Conservation (phyloP, 1,140 invertebrate genomes). For the Pissodes strobi region DNA sequence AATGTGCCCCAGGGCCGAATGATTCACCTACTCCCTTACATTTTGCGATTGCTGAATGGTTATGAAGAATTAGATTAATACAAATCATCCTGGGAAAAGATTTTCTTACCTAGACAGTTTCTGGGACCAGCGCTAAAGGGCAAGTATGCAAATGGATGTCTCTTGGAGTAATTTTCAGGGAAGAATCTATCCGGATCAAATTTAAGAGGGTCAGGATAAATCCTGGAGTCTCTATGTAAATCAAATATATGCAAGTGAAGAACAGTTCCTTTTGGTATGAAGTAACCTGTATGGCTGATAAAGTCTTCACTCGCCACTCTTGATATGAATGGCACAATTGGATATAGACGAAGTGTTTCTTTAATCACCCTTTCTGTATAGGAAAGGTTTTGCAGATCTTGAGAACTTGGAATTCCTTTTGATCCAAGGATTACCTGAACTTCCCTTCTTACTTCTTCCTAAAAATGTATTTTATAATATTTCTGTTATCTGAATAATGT, state of each 20-base stretch:
- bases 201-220: slow-evolving; percentile 66
- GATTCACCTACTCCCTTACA: too few relatives aligned
- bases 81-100: too few relatives aligned
- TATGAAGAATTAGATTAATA: too few relatives aligned
- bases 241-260: slow-evolving; percentile 42
- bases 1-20: too few relatives aligned
- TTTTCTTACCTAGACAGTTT: slow-evolving; percentile 64
- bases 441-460: slow-evolving; percentile 69
- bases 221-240: slow-evolving; percentile 37
- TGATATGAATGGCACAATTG: slow-evolving; percentile 70
- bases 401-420: slow-evolving; percentile 59
- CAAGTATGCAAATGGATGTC: slow-evolving; percentile 62
- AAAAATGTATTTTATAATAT: too few relatives aligned
- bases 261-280: slow-evolving; percentile 35
- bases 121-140: slow-evolving; percentile 71
- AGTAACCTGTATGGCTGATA: slow-evolving; percentile 48
- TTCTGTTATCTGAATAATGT: too few relatives aligned
- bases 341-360: slow-evolving; percentile 67
- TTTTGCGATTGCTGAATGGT: too few relatives aligned
- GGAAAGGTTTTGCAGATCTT: slow-evolving; percentile 69
- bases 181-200: slow-evolving; percentile 75
- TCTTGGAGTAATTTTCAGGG: slow-evolving; percentile 57
- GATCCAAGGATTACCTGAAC: slow-evolving; percentile 64
- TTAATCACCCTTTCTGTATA: slow-evolving; percentile 75
- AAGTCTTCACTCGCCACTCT: slow-evolving; percentile 61